These are phyloP conservation scores for Nettapus auritus DNA, from an alignment of 2,113 vertebrate genomes.

Conservation along the genomic window DNA sequence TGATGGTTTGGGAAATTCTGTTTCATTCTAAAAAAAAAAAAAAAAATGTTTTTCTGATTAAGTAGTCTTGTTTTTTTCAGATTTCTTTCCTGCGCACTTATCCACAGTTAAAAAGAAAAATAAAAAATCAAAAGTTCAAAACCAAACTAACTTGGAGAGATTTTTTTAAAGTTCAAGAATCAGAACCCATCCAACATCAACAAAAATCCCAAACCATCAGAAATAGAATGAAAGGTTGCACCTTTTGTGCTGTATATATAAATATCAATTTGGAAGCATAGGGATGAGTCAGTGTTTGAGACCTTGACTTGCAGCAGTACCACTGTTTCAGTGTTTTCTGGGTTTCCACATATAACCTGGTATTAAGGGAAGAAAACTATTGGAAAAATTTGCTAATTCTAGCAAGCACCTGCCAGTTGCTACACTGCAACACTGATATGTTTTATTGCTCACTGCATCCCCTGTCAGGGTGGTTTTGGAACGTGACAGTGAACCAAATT, in stretches of 20 bases:
- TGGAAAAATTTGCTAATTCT: neutral
- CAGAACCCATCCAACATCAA: neutral
- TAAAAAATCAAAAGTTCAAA: neutral
- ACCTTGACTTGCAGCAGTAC: neutral
- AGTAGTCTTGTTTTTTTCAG: neutral
- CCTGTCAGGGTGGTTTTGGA: neutral
- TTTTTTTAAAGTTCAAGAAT: neutral
- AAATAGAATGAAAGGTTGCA: neutral
- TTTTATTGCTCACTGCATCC: neutral
- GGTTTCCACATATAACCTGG: neutral
- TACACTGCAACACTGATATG: neutral
- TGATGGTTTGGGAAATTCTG: neutral
- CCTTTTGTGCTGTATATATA: neutral
- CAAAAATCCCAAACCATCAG: neutral
- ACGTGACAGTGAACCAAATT: neutral
- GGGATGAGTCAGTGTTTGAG: neutral
- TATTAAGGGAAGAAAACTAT: neutral
- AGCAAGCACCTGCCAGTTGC: neutral
- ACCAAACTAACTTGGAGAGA: rapidly evolving
- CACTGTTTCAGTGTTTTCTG: neutral
- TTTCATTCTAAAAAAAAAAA: neutral
- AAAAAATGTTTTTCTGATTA: neutral
- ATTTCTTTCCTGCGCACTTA: neutral
- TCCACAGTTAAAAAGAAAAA: neutral
- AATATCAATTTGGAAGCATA: neutral